Base-by-base conservation (phyloP, 2,888 invertebrate species). In the Steinernema scapterisci region DNA sequence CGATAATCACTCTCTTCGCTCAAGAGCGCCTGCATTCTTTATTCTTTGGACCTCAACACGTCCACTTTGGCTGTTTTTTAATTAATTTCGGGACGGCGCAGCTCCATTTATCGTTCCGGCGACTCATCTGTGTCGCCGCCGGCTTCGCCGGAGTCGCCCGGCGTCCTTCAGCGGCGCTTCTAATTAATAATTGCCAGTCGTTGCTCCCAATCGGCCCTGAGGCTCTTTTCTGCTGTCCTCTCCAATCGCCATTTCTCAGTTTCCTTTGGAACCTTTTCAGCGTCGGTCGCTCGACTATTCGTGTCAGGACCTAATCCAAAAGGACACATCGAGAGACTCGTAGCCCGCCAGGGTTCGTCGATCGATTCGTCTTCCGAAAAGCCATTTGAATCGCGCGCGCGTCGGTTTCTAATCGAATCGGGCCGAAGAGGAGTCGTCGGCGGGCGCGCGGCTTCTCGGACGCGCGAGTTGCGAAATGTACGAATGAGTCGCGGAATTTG, bases 351-450 rank as follows among this genome's bases (percentile, higher is more conserved):
- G 25, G 54, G 48, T 48, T 48, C 19, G 48, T 48, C 48, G 48
- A 48, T 48, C 48, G 48, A 48, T 48, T 48, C 48, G 19, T 13
- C 13, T 19, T 16, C 48, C n/a, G 48, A 19, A 48, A 48, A 48
- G 48, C 48, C 48, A 48, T 48, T 48, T 48, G 48, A 48, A 48
- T 48, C 48, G 48, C 48, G 48, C 48, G 48, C 63, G 31, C 63
- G 63, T 63, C 48, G 19, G 48, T 48, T 48, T 48, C 63, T 63
- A 63, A 63, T 63, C 63, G 63, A 63, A 63, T 63, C 63, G 63
- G 63, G 38, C 38, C 63, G 31, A 11, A 48, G 48, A 48, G 48
- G 48, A 48, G 38, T 38, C 38, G 38, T 9, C 38, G 38, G 38
- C 38, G 38, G 9, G 38, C 63, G 63, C 31, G 48, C 63, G 63